Conservation (phyloP, 2,888 invertebrate species). For the Sussaba pulchella region DNA sequence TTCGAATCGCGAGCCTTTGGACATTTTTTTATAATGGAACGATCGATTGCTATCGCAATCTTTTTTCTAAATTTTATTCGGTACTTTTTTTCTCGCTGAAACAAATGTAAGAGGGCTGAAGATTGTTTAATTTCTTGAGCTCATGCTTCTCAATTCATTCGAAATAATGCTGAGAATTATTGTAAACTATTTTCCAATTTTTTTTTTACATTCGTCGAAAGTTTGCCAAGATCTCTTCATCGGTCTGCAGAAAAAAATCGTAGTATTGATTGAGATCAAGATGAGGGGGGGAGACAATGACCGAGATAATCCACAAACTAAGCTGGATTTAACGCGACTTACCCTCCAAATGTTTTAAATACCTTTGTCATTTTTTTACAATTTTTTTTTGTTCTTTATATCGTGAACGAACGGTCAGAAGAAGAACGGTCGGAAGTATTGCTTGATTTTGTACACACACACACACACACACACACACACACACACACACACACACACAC, state of each 20-base stretch:
- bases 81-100: background rate
- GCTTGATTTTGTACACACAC: constrained; percentile 34
- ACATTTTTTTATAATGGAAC: background rate
- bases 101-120: background rate
- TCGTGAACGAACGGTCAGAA: constrained; percentile 56
- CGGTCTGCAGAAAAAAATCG: background rate
- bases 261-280: background rate
- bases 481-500: constrained; percentile 7
- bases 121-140: too few relatives aligned
- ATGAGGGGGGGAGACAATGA: background rate
- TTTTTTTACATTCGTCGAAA: too few relatives aligned
- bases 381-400: constrained; percentile 23
- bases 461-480: constrained; percentile 3
- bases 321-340: constrained; percentile 7
- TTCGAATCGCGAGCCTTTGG: background rate
- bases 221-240: too few relatives aligned
- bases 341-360: constrained; percentile 15
- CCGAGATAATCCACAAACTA: background rate
- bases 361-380: constrained; percentile 33
- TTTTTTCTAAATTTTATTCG: background rate
- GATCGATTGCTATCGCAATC: background rate
- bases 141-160: too few relatives aligned
- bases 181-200: too few relatives aligned
- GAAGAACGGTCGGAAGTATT: constrained; percentile 44
- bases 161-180: too few relatives aligned